Evolutionary conservation across 2,113 vertebrate species (phyloP), one percentile per base, ranked within the genome.

Genomic region (Pleuronectes platessa): DNA sequence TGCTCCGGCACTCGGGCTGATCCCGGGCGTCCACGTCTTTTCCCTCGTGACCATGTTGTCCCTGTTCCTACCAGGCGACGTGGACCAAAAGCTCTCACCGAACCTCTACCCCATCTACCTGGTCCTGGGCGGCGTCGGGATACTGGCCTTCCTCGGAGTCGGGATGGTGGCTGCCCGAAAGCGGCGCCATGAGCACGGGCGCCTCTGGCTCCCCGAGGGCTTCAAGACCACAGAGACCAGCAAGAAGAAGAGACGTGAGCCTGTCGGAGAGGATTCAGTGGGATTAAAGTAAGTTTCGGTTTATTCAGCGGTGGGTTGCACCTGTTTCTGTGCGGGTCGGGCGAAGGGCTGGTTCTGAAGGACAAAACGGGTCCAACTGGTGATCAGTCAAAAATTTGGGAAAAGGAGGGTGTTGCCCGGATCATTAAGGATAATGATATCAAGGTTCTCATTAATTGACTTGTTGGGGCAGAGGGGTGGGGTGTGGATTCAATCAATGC

Each of bases 121-220:
- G 93, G 95, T 94, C 10, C 89, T 93, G 72, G 95, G 88, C 0
- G 93, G 84, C 0, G 75, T 97, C 11, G 88, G 94, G 35, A 72
- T 98, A 74, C 87, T 99, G 53, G 91, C 93, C 71, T 96, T 95
- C 60, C 89, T 95, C 4, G 95, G 92, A 2, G 94, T 97, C 12
- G 97, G 97, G 15, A 96, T 99, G 61, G 94, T 99, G 87, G 95
- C 96, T 47, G 97, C 96, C 53, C 96, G 96, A 8, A 98, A 97
- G 90, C 96, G 98, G 0, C 96, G 96, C 68, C 95, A 97, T 31
- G 97, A 99, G 86, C 97, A 98, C 55, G 98, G 98, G 51, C 97
- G 97, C 88, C 97, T 99, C 2, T 99, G 98, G 98, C 97, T 99
- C 94, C 98, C 98, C 0, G 98, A 99, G 83, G 98, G 98, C 76